Evolutionary conservation across 2,113 vertebrate genomes (phyloP).

Genomic region (Dinomys branickii): DNA sequence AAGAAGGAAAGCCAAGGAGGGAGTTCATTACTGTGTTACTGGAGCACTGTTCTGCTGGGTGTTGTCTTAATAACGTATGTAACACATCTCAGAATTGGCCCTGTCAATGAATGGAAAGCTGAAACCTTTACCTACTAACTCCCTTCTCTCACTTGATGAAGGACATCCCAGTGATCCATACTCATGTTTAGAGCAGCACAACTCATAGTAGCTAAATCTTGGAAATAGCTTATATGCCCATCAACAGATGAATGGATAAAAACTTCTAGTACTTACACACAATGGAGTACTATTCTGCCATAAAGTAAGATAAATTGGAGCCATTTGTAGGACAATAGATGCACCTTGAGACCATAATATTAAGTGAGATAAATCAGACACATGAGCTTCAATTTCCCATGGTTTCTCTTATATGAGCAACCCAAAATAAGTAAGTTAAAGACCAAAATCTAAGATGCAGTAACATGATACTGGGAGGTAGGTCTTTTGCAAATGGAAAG

Average conservation of each 20-base stretch:
- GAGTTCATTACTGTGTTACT: background rate
- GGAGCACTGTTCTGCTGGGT: background rate
- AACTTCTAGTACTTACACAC: background rate
- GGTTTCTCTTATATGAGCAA: background rate
- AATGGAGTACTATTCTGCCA: background rate
- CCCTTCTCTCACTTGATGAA: background rate
- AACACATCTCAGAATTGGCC: background rate
- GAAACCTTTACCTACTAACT: background rate
- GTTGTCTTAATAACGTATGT: background rate
- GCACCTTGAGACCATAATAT: background rate
- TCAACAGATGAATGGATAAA: background rate
- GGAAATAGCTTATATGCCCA: background rate
- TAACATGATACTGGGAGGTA: background rate
- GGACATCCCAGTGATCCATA: background rate
- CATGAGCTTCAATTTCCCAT: background rate
- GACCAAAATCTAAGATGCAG: background rate
- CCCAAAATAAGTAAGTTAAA: background rate
- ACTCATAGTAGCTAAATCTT: background rate
- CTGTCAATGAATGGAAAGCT: background rate
- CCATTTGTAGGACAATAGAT: background rate
- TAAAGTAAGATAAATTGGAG: background rate
- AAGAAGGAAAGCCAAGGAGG: background rate
- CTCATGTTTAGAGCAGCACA: background rate
- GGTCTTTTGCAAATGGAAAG: background rate
- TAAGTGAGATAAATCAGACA: background rate